Evolutionary conservation across 2,113 vertebrate species (phyloP).

Genomic region (Accipiter virgatus): DNA sequence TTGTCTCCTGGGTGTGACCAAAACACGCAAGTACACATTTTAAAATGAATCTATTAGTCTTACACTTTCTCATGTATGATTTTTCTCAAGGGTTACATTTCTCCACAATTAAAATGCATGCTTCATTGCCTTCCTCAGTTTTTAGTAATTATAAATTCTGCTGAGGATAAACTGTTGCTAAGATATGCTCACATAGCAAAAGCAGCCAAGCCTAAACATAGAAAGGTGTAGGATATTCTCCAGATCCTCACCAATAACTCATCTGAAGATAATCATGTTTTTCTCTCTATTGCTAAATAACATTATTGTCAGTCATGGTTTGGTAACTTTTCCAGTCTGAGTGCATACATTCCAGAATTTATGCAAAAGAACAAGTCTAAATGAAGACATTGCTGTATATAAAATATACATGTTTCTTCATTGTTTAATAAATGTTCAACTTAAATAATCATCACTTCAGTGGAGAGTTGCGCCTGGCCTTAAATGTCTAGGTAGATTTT

Average conservation of each 20-base stretch:
- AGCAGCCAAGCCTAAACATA: neutral
- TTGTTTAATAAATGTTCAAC: neutral
- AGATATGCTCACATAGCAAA: constrained; percentile 4
- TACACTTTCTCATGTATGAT: neutral
- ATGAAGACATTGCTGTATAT: neutral
- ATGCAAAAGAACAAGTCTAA: neutral
- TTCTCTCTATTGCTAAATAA: neutral
- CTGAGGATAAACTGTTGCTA: constrained; percentile 36
- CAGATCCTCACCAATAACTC: neutral
- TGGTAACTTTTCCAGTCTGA: neutral
- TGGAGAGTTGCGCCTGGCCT: neutral
- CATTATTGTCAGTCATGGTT: neutral
- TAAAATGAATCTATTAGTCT: constrained; percentile 26
- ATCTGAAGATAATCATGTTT: neutral
- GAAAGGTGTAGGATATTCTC: neutral
- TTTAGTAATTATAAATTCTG: constrained; percentile 53
- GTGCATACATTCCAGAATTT: neutral
- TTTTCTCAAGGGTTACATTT: constrained; percentile 43
- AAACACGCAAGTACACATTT: neutral
- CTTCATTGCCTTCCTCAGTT: constrained; percentile 28
- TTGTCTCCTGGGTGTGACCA: neutral
- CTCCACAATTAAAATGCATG: constrained; percentile 40
- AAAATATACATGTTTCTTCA: neutral
- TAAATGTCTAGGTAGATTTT: neutral
- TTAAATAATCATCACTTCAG: neutral